Evolutionary conservation across 2,888 invertebrate genomes (phyloP), one percentile per base, ranked within the genome.

Genomic region (Branchellion lobata): DNA sequence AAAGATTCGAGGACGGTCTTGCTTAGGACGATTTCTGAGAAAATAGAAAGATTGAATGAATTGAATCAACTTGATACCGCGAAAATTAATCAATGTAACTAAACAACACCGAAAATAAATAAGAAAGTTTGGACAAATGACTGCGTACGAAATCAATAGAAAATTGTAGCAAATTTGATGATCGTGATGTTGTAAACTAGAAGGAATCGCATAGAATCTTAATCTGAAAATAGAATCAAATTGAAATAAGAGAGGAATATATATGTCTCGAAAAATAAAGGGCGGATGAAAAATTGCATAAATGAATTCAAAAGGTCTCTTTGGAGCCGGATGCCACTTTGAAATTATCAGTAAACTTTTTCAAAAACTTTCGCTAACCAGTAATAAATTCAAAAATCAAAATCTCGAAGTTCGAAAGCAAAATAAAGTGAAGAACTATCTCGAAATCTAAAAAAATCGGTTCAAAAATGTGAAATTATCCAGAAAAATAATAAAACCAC

Each of bases 161-260:
- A 57, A 57, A 57, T 57, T 57, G 61, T 57, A 57, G 61, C 61
- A 57, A 24, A 57, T n/a, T 57, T 57, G 61, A 18, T 57, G 8
- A 57, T 57, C n/a, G 61, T 57, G 61, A n/a, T 24, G 21, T 8
- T 57, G 21, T 24, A 57, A 57, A 57, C 5, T 14, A 40, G 24
- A 57, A 57, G 61, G 61, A 57, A 57, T 57, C 61, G 24, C 61
- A n/a, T 24, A 14, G 24, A 57, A 57, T 18, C 8, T 24, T 8
- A 24, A 5, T 57, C 3, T n/a, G 21, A 57, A 24, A 8, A 57
- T 8, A 57, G 3, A n/a, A 57, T 8, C 21, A 40, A 40, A 40
- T 5, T 57, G 21, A 57, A 57, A 57, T 57, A 57, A 57, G 40
- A 8, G 5, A 40, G 14, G 14, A 14, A 14, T 40, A 14, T 40